Evolutionary conservation across 2,797 vertebrate species (phyloP).

Genomic region (Fistularia tabacaria): DNA sequence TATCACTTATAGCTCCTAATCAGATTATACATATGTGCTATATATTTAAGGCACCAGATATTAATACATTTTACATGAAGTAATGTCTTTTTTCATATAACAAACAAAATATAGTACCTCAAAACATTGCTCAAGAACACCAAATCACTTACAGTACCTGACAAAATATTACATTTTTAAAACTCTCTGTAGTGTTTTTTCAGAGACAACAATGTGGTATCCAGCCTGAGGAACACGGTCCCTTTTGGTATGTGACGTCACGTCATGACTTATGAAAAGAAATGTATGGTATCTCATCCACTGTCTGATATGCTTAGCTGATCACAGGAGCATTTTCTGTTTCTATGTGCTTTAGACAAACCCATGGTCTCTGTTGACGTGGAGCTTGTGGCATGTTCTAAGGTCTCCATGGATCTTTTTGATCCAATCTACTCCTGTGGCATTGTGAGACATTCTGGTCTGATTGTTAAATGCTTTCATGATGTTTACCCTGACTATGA

Average conservation of each 20-base stretch:
- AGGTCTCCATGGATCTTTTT: constrained; percentile 67
- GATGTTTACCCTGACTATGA: constrained; percentile 56
- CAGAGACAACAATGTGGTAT: constrained; percentile 56
- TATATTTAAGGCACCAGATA: no score
- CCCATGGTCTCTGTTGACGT: constrained; percentile 49
- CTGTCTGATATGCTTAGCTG: not conserved
- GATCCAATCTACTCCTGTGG: constrained; percentile 64
- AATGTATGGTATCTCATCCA: constrained; percentile 29
- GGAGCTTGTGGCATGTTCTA: constrained; percentile 58
- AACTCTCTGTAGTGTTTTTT: constrained; percentile 63
- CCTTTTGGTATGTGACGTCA: constrained; percentile 55
- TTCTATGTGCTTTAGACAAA: constrained; percentile 41
- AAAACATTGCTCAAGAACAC: no score
- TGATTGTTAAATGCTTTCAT: constrained; percentile 57
- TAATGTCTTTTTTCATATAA: no score
- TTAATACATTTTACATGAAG: no score
- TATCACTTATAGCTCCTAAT: no score
- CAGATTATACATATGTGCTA: no score
- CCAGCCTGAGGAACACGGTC: constrained; percentile 46
- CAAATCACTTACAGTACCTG: no score
- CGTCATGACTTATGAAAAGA: constrained; percentile 22
- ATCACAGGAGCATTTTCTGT: constrained; percentile 14
- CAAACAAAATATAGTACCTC: no score
- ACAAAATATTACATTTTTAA: not conserved
- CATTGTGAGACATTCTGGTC: constrained; percentile 53